Evolutionary conservation across 2,113 vertebrate genomes (phyloP), one percentile per base, ranked within the genome.

Genomic region (Hiodon tergisus): DNA sequence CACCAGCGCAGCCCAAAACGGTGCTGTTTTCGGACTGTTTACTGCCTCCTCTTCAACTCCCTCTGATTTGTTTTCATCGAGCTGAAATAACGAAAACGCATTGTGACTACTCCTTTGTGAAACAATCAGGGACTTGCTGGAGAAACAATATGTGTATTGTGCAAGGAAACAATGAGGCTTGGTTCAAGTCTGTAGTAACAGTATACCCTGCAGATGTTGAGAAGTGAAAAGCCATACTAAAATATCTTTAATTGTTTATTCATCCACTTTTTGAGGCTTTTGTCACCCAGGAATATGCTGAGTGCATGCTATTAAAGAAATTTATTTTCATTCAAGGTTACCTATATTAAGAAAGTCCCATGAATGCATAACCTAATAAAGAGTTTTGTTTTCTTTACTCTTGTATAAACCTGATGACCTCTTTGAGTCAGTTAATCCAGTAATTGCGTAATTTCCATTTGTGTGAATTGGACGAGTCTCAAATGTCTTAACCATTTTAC

Each of bases 91-190:
- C 50, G 61, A 69, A 47, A 59, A 59, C 58, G 52, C 54, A 58
- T 67, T 77, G 76, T 77, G 54, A 66, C 69, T 13, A n/a, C 57
- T 71, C 68, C 46, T 59, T 31, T n/a, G 16, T 62, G 9, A 16
- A 71, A 71, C 67, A 59, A 55, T 58, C 17, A 10, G 17, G 74
- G 57, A 69, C 47, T 61, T 8, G 10, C 60, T 10, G 61, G 72
- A 2, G 7, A 71, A 61, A 78, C 76, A 78, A 73, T 74, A 51
- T 57, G 6, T 1, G 16, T 73, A 78, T 78, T 78, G 76, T 78
- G 63, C 46, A 9, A 60, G 57, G 48, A 55, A 72, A 78, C 76
- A 73, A 73, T 31, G 55, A 71, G 66, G 71, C 65, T 73, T n/a
- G 50, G 50, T 69, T 69, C 53, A 59, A 50, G 51, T 14, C 61